Conservation (phyloP, 2,888 invertebrate genomes). For the Lumbricus terrestris region DNA sequence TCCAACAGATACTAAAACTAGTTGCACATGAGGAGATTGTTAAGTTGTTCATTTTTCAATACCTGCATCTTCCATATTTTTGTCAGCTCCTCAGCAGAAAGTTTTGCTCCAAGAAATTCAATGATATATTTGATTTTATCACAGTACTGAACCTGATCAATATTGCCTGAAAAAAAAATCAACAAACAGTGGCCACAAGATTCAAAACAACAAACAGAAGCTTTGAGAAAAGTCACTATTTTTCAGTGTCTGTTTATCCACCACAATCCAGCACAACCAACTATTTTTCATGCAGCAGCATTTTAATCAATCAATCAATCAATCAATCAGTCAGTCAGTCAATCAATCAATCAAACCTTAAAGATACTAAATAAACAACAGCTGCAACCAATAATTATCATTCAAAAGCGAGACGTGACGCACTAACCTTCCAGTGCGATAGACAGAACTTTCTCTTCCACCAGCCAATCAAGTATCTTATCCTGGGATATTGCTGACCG, state of each 20-base stretch:
- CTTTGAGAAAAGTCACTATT: not conserved
- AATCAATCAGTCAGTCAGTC: not conserved
- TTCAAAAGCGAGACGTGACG: not conserved
- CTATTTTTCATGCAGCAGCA: not conserved
- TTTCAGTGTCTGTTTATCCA: not conserved
- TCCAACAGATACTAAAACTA: not conserved
- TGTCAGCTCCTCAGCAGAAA: conserved; percentile 60
- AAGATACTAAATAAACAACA: not conserved
- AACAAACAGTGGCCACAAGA: not conserved
- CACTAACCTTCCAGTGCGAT: conserved; percentile 60
- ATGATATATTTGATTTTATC: conserved; percentile 63
- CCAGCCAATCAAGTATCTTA: conserved; percentile 61
- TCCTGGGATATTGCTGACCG: conserved; percentile 55
- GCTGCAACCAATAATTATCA: not conserved
- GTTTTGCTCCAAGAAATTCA: conserved; percentile 61
- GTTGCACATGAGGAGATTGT: not conserved
- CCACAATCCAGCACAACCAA: not conserved
- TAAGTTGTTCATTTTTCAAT: not conserved
- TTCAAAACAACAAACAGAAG: not conserved
- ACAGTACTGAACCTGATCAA: conserved; percentile 63
- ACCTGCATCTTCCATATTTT: conserved; percentile 63
- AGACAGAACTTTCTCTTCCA: conserved; percentile 59
- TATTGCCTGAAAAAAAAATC: conserved; percentile 48
- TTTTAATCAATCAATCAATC: not conserved
- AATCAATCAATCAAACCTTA: not conserved